phyloP scores from a whole-genome alignment of 2,797 vertebrate species.

The Zenarchopterus dispar region DNA sequence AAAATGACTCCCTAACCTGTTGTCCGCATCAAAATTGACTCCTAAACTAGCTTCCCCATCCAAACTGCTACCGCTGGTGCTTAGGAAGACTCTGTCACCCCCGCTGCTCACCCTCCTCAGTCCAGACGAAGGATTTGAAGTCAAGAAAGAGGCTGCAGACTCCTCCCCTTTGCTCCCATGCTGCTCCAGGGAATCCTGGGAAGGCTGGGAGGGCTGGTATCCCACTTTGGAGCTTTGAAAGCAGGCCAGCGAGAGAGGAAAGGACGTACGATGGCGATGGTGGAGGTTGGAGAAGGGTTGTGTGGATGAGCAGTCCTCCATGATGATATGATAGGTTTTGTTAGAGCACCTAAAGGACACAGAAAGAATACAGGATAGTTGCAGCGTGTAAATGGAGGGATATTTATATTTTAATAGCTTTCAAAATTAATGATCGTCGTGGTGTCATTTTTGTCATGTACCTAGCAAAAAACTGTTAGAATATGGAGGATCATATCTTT shows the following conservation, averaged over 20 bases:
- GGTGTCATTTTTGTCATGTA: no score
- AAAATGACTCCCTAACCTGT: conserved; percentile 20
- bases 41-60: conserved; percentile 42
- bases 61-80: conserved; percentile 15
- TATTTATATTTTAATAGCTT: no score
- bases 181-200: conserved; percentile 50
- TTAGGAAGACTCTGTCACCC: conserved; percentile 32
- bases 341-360: conserved; percentile 37
- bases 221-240: conserved; percentile 46
- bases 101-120: conserved; percentile 21
- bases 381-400: no score
- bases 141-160: conserved; percentile 22
- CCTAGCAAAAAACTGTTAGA: no score
- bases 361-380: conserved; percentile 11
- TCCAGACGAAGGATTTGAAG: conserved; percentile 20
- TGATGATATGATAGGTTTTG: conserved; percentile 43
- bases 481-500: no score
- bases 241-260: conserved; percentile 41
- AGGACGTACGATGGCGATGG: conserved; percentile 41
- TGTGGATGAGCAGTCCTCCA: conserved; percentile 75
- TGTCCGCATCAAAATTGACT: conserved; percentile 36
- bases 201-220: conserved; percentile 45
- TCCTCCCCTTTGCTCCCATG: conserved; percentile 44
- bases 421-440: no score
- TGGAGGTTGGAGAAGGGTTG: conserved; percentile 65